Conservation (phyloP, 2,797 vertebrate species). For the Hapalemur alaotrensis region DNA sequence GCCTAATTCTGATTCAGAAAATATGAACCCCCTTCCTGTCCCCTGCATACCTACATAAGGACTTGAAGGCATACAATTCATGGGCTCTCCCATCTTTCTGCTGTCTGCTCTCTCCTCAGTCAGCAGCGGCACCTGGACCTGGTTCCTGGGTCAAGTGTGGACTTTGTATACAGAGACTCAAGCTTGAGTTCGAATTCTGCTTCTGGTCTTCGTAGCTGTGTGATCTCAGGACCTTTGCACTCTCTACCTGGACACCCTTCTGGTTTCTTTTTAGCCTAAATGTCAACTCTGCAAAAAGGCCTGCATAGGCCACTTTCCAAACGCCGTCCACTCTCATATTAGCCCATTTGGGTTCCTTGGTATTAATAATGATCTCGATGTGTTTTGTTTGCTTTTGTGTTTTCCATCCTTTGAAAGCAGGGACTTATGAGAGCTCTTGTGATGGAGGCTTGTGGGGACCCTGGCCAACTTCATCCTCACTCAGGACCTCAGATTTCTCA, state of each 20-base stretch:
- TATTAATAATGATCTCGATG: neutral
- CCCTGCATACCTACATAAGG: neutral
- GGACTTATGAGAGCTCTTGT: neutral
- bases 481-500: neutral
- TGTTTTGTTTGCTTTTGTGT: neutral
- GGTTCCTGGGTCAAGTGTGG: neutral
- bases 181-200: neutral
- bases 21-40: neutral
- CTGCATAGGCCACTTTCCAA: neutral
- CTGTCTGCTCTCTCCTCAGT: neutral
- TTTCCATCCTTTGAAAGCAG: neutral
- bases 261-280: neutral
- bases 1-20: neutral
- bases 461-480: neutral
- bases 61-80: rapidly evolving
- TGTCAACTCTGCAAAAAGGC: neutral
- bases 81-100: neutral
- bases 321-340: neutral
- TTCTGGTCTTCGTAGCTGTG: neutral
- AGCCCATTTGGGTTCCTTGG: neutral
- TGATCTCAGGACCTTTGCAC: neutral
- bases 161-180: neutral
- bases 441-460: neutral
- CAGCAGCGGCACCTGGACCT: neutral
- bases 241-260: neutral